A percentile compares a stretch with the other conserved stretches of the same genome.
Conservation (phyloP, 1,140 invertebrate species). For the Mesaphorura yosii region DNA sequence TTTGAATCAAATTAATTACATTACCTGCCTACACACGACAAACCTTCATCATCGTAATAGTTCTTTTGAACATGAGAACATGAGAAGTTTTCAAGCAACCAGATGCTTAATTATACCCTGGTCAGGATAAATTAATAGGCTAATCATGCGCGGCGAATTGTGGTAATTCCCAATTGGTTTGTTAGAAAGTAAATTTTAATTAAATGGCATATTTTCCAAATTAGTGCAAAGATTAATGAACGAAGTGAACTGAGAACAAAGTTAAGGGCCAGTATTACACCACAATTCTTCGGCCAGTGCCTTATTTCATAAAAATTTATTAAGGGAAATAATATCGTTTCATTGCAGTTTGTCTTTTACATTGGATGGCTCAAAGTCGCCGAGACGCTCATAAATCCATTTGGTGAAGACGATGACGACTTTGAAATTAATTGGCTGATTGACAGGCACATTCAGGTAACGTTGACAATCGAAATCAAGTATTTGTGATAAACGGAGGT, state of each 20-base stretch:
- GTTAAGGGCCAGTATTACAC: not conserved
- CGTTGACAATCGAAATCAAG: not conserved
- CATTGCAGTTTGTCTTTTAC: conserved; percentile 83
- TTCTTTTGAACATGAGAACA: not conserved
- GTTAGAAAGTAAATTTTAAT: no score
- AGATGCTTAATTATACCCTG: no score
- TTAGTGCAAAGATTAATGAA: not conserved
- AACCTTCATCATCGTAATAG: not conserved
- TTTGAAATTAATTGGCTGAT: conserved; percentile 80
- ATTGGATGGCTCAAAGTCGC: conserved; percentile 93
- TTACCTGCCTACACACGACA: not conserved
- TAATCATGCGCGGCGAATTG: no score
- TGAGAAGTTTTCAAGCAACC: no score
- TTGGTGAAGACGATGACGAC: conserved; percentile 90
- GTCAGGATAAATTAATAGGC: no score
- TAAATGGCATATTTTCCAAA: no score
- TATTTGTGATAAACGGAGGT: not conserved
- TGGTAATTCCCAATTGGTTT: not conserved
- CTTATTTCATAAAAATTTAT: not conserved
- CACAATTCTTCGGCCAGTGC: not conserved
- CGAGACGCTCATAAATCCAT: conserved; percentile 80
- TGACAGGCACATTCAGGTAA: conserved; percentile 71
- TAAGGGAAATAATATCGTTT: not conserved
- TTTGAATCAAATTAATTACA: not conserved
- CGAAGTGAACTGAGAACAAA: not conserved